Conservation (phyloP, 2,113 vertebrate species). For the Oncorhynchus masou region DNA sequence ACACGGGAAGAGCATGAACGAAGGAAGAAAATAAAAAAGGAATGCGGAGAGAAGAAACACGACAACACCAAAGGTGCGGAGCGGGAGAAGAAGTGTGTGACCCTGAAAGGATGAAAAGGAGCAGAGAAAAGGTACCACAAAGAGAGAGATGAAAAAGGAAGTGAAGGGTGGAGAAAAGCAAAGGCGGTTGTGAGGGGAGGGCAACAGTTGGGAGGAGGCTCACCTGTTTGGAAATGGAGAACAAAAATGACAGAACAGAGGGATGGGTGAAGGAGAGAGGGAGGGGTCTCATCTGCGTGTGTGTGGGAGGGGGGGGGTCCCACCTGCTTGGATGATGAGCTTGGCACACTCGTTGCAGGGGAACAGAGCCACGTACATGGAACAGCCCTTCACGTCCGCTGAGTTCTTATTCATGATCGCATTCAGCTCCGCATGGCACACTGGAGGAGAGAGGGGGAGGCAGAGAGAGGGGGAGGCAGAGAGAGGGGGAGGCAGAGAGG, state of each 20-base stretch:
- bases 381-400: constrained; percentile 91
- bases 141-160: not conserved
- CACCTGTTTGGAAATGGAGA: not conserved
- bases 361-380: constrained; percentile 94
- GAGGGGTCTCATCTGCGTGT: constrained; percentile 75
- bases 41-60: too few species aligned
- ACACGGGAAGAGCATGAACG: too few species aligned
- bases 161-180: not conserved
- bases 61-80: not conserved
- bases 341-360: constrained; percentile 99
- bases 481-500: too few species aligned
- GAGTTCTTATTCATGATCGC: constrained; percentile 99
- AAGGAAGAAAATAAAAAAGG: too few species aligned
- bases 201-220: too few species aligned
- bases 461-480: not conserved
- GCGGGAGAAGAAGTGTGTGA: too few species aligned
- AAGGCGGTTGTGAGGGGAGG: too few species aligned
- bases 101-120: not conserved
- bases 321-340: constrained; percentile 96
- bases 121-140: not conserved
- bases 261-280: constrained; percentile 3
- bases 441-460: constrained; percentile 56
- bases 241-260: not conserved
- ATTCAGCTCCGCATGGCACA: constrained; percentile 95
- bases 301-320: constrained; percentile 23